Evolutionary conservation across 1,140 invertebrate genomes (phyloP), one percentile per base, ranked within the genome.

Genomic region (Helicoverpa zea): DNA sequence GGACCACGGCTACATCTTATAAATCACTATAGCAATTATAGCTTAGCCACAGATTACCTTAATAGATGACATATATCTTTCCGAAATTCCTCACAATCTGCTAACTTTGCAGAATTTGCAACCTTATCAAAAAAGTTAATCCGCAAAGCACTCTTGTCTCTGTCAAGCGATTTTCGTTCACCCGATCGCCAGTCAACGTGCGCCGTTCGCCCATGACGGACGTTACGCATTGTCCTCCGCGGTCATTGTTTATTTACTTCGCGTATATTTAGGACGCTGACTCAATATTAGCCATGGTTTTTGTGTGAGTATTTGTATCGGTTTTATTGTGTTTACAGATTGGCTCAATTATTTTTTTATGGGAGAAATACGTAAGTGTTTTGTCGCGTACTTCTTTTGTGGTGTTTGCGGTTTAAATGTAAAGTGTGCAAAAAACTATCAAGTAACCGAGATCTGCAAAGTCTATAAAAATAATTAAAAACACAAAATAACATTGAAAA

Each of bases 241-340:
- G 35, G 23, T 7, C 52, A 68, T 83, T 64, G 66, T 84, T 84
- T 83, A 74, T 81, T 83, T 78, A 81, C 58, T 63, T 47, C 81
- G 80, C 52, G 58, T 64, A 64, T 59, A 72, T 72, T 73, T 73
- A 70, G 66, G 49, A 43, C 54, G 70, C 70, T 86, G 84, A 82
- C 63, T 84, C 82, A 82, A 51, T 30, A 74, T 89, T 92, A 88
- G 90, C 89, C 81, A 92, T 89, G 83, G 76, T 90, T 83, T 92
- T 90, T 82, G 83, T 87, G 90, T 92, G 80, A 92, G 90, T 87
- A 83, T 81, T 70, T 29, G 30, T 63, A 56, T 14, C 16, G 11
- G 11, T 59, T 75, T 59, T 59, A 43, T 18, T 16, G 30, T 3
- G 11, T n/a, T 9, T n/a, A 7, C 35, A 43, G 35, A 43, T 43